Conservation (phyloP, 2,113 vertebrate species). For the Heloderma charlesbogerti region DNA sequence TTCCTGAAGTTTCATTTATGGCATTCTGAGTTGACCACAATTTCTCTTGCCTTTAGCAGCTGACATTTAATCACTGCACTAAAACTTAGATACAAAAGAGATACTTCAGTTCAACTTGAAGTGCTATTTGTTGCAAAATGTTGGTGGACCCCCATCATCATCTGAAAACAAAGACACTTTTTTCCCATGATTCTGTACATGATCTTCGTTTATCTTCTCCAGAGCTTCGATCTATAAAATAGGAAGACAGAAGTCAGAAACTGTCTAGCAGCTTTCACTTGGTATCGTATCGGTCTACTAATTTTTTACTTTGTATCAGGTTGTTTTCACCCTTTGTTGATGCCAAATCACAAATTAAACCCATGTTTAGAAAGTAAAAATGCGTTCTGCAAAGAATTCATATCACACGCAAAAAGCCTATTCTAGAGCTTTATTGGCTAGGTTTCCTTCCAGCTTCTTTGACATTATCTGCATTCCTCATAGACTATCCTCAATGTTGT, state of each 20-base stretch:
- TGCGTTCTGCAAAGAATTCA: not conserved
- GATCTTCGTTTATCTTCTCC: slow-evolving; percentile 96
- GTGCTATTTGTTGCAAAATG: slow-evolving; percentile 73
- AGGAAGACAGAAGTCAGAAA: slow-evolving; percentile 40
- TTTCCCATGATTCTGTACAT: slow-evolving; percentile 89
- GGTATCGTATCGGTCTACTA: not conserved
- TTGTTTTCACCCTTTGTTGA: not conserved
- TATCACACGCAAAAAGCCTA: not conserved
- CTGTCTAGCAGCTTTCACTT: not conserved
- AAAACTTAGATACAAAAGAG: slow-evolving; percentile 58
- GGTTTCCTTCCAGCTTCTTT: not conserved
- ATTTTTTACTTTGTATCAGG: not conserved
- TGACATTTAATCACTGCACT: slow-evolving; percentile 57
- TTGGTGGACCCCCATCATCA: slow-evolving; percentile 80
- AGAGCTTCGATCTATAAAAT: slow-evolving; percentile 88
- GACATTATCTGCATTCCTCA: not conserved
- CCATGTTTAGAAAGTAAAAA: not conserved
- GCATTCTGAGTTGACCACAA: slow-evolving; percentile 60
- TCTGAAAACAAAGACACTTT: slow-evolving; percentile 76
- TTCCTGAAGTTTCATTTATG: slow-evolving; percentile 64
- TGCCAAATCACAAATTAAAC: not conserved
- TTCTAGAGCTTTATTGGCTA: not conserved
- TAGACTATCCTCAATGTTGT: not conserved
- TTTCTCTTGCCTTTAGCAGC: slow-evolving; percentile 51
- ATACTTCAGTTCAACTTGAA: not conserved